Percentiles rank a stretch among this genome's conserved stretches.
Conservation (phyloP, 2,888 invertebrate species). For the Junonia oenone region DNA sequence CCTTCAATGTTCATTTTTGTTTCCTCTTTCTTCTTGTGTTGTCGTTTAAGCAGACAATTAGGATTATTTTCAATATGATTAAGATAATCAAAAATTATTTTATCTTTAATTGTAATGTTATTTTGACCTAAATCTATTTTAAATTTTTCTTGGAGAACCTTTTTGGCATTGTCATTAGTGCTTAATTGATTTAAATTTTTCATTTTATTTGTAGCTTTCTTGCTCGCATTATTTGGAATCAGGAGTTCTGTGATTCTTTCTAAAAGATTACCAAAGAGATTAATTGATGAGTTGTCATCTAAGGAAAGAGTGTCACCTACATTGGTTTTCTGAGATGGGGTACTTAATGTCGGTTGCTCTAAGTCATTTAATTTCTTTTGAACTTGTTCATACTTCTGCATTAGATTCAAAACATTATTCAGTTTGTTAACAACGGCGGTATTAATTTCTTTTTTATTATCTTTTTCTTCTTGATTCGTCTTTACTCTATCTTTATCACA, state of each 20-base stretch:
- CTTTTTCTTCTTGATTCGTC: conserved; percentile 12
- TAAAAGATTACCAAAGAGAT: conserved; percentile 53
- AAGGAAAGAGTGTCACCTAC: not conserved
- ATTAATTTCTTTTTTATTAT: conserved; percentile 26
- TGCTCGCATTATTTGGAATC: conserved; percentile 45
- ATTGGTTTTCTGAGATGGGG: conserved; percentile 7
- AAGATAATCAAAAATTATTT: conserved; percentile 57
- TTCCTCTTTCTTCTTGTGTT: conserved; percentile 28
- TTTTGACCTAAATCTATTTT: conserved; percentile 42
- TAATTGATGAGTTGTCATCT: conserved; percentile 37
- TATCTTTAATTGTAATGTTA: conserved; percentile 55
- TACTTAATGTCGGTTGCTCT: conserved; percentile 29
- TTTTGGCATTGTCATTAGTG: conserved; percentile 35
- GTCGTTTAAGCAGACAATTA: conserved; percentile 42
- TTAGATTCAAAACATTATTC: conserved; percentile 49
- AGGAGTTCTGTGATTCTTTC: conserved; percentile 58
- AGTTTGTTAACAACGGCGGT: conserved; percentile 48
- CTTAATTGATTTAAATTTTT: conserved; percentile 39
- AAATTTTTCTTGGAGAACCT: conserved; percentile 42
- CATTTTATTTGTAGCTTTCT: conserved; percentile 41
- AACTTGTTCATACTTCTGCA: conserved; percentile 53
- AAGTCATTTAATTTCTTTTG: conserved; percentile 41
- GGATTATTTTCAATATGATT: conserved; percentile 51
- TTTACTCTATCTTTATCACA: conserved; percentile 15
- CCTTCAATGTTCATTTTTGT: conserved; percentile 45